Evolutionary conservation across 2,888 invertebrate genomes (phyloP), one percentile per base, ranked within the genome.

Genomic region (Spilosoma lubricipeda): DNA sequence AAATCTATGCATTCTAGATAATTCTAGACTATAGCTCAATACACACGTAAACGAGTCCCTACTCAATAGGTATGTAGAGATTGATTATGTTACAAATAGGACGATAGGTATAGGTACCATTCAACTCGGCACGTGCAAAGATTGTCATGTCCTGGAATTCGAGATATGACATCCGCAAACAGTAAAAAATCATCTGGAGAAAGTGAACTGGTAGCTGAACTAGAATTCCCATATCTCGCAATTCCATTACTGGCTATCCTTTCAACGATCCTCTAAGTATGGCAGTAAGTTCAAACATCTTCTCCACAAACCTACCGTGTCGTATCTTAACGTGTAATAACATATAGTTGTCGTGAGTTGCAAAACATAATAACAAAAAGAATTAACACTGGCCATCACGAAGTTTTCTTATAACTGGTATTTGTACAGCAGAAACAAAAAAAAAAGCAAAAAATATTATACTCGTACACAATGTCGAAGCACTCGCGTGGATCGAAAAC

Each of bases 401-500:
- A 80, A 48, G 63, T 45, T 36, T 72, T 74, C 74, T 71, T 64
- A 74, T 65, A 81, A 83, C 67, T 70, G 36, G 66, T 39, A 78
- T 67, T 71, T 42, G 45, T 42, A 15, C 56, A 56, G 64, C 15
- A 78, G 76, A 69, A 77, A 23, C 23, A 52, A 77, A 74, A 7
- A 74, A 7, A 23, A 67, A 36, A 63, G 64, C 64, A 13, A 52
- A 71, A 69, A 70, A 65, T 27, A 23, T 36, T 64, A 66, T 76
- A 63, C 63, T 30, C 63, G 30, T 63, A 82, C 36, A 80, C 78
- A 86, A 85, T 79, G 78, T 67, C 74, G 77, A 79, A 45, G 70
- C 78, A 73, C 73, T 83, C 80, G 66, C 67, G 80, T 80, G 82
- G 13, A 86, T 86, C 86, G 80, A 73, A 33, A 73, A 73, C 70